phyloP scores from a whole-genome alignment of 2,888 invertebrate species.

The Drosophila kuntzei region DNA sequence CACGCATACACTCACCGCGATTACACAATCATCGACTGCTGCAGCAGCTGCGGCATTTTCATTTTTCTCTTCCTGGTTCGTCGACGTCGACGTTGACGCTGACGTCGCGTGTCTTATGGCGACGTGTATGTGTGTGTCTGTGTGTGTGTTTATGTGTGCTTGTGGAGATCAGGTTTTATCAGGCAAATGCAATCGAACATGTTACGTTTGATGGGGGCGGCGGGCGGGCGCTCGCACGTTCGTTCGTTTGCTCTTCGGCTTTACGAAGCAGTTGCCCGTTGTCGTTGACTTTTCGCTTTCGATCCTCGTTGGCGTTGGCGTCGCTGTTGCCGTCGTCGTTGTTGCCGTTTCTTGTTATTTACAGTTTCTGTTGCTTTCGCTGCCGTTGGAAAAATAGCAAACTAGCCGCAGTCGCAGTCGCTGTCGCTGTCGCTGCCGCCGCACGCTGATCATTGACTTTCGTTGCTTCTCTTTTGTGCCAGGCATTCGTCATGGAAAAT shows the following conservation, averaged over 20 bases:
- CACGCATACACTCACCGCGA: slow-evolving; percentile 58
- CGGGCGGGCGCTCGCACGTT: slow-evolving; percentile 35
- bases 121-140: slow-evolving; percentile 25
- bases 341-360: slow-evolving; percentile 74
- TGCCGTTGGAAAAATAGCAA: slow-evolving; percentile 75
- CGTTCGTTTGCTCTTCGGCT: slow-evolving; percentile 31
- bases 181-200: slow-evolving; percentile 73
- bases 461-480: slow-evolving; percentile 69
- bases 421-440: slow-evolving; percentile 31
- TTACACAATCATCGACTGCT: slow-evolving; percentile 76
- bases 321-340: slow-evolving; percentile 29
- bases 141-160: slow-evolving; percentile 36
- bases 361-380: slow-evolving; percentile 76
- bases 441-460: slow-evolving; percentile 82
- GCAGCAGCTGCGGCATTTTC: slow-evolving; percentile 71
- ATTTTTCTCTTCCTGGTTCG: slow-evolving; percentile 84
- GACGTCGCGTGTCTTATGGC: slow-evolving; percentile 64
- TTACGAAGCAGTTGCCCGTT: slow-evolving; percentile 32
- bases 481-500: slow-evolving; percentile 76
- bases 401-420: slow-evolving; percentile 55
- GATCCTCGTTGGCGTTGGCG: slow-evolving; percentile 61
- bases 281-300: slow-evolving; percentile 74
- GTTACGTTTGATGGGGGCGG: slow-evolving; percentile 58
- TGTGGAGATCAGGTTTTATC: slow-evolving; percentile 79
- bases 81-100: slow-evolving; percentile 41